Percentiles rank a stretch among this genome's conserved stretches.
Evolutionary conservation across 2,888 invertebrate genomes (phyloP).

Genomic region (Drosophila lacicola): DNA sequence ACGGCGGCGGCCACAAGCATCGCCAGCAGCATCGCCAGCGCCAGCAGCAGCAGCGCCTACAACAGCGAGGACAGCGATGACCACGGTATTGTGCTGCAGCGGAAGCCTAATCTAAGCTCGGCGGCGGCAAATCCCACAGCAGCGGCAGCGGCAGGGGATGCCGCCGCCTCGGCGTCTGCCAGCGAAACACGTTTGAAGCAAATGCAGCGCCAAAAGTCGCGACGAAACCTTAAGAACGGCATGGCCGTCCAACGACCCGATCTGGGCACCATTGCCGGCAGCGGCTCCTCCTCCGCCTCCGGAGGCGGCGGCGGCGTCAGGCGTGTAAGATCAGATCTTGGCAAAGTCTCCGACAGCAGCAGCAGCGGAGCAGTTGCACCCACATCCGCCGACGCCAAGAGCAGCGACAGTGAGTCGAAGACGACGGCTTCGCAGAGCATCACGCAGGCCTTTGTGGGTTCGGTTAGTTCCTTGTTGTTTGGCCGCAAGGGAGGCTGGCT

Average conservation of each 20-base stretch:
- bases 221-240: conserved; percentile 85
- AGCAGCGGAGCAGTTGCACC: conserved; percentile 70
- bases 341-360: conserved; percentile 63
- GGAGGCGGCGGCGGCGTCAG: conserved; percentile 82
- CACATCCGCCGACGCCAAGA: neutral
- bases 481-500: conserved; percentile 94
- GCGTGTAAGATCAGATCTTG: conserved; percentile 79
- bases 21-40: conserved; percentile 33
- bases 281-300: neutral
- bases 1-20: conserved; percentile 23
- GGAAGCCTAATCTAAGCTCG: conserved; percentile 45
- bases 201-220: conserved; percentile 86
- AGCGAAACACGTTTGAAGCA: conserved; percentile 85
- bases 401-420: conserved; percentile 63
- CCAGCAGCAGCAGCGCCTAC: conserved; percentile 69
- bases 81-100: conserved; percentile 65
- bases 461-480: conserved; percentile 92
- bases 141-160: conserved; percentile 73
- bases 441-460: conserved; percentile 88
- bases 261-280: conserved; percentile 86
- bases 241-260: conserved; percentile 87
- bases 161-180: conserved; percentile 52
- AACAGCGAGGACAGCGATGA: conserved; percentile 69
- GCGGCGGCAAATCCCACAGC: conserved; percentile 14
- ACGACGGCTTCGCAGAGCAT: conserved; percentile 80